Evolutionary conservation across 1,140 invertebrate genomes (phyloP).

Genomic region (Drosophila hydei): DNA sequence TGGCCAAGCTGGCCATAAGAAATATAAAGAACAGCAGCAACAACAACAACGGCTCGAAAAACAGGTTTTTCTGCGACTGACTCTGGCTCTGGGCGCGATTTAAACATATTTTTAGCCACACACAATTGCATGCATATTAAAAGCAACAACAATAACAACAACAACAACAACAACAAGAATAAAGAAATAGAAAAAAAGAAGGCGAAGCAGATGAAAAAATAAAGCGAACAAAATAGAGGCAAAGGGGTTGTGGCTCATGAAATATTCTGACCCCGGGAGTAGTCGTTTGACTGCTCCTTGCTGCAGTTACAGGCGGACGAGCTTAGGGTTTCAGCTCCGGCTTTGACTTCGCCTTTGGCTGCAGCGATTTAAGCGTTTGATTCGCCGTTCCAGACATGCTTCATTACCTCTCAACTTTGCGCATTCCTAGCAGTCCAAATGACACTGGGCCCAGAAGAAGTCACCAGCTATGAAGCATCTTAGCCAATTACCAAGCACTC

Average conservation of each 20-base stretch:
- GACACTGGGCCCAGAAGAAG: slow-evolving; percentile 29
- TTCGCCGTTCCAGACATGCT: slow-evolving; percentile 47
- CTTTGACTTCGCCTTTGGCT: slow-evolving; percentile 4
- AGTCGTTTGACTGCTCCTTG: slow-evolving; percentile 71
- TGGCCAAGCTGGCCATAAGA: slow-evolving; percentile 55
- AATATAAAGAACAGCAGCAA: slow-evolving; percentile 29
- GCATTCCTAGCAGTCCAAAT: slow-evolving; percentile 29
- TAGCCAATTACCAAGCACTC: too few species aligned
- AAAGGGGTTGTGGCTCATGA: slow-evolving; percentile 65
- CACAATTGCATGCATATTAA: slow-evolving; percentile 81
- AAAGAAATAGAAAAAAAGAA: neutral
- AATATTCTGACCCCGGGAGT: slow-evolving; percentile 73
- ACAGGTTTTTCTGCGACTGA: slow-evolving; percentile 59
- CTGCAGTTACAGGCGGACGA: slow-evolving; percentile 8
- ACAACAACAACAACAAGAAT: slow-evolving; percentile 3
- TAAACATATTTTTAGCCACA: slow-evolving; percentile 81
- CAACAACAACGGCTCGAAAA: slow-evolving; percentile 45
- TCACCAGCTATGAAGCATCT: too few species aligned
- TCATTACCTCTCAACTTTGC: slow-evolving; percentile 45
- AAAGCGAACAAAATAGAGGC: slow-evolving; percentile 38
- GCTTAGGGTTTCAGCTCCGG: slow-evolving; percentile 25
- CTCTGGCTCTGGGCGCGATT: slow-evolving; percentile 71
- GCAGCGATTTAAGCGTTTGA: slow-evolving; percentile 45
- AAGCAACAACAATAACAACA: slow-evolving; percentile 40
- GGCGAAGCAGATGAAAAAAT: neutral